Percentiles rank a stretch among this genome's conserved stretches.
Conservation (phyloP, 2,797 vertebrate species). For the Carduelis carduelis region DNA sequence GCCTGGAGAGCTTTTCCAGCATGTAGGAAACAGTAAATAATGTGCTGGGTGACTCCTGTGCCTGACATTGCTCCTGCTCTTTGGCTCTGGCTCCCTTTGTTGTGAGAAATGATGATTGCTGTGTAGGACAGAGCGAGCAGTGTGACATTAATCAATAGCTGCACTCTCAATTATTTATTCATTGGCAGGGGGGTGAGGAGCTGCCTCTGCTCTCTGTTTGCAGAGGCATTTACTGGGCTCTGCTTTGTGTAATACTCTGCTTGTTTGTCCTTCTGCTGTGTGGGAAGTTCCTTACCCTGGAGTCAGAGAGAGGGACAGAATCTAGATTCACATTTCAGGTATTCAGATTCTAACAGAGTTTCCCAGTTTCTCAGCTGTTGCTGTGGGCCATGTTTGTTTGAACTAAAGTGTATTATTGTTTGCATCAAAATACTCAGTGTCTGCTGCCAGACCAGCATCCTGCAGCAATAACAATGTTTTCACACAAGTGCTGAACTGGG, state of each 20-base stretch:
- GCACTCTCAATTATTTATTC: constrained; percentile 56
- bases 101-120: constrained; percentile 33
- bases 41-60: constrained; percentile 32
- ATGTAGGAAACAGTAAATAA: constrained; percentile 60
- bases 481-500: background rate
- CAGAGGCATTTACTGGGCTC: background rate
- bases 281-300: background rate
- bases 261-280: background rate
- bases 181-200: constrained; percentile 25
- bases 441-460: background rate
- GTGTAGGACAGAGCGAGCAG: background rate
- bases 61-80: constrained; percentile 48
- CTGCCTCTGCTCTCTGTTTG: background rate
- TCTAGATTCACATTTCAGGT: background rate
- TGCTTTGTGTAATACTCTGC: background rate
- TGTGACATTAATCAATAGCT: constrained; percentile 63
- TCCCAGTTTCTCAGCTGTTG: background rate
- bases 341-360: background rate
- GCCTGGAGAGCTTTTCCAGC: constrained; percentile 21
- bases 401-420: background rate
- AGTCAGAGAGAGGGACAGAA: background rate
- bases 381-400: background rate
- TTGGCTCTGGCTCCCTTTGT: constrained; percentile 55
- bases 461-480: background rate
- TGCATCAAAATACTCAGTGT: background rate